Base-by-base conservation (phyloP, 2,113 vertebrate genomes). In the Chionodraco myersi region DNA sequence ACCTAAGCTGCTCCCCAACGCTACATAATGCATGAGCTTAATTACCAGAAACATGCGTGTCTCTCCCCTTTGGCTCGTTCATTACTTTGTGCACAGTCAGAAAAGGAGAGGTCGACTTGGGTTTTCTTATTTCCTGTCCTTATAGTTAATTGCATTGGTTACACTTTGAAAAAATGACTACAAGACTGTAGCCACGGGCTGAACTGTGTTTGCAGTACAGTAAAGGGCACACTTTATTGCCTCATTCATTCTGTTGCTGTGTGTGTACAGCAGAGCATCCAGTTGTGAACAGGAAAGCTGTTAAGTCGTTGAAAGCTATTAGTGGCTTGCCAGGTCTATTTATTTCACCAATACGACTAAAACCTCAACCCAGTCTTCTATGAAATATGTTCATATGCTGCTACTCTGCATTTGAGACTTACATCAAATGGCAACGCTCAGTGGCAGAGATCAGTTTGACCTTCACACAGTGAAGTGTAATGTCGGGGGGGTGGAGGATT, bases 1-100 rank as follows among this genome's bases (percentile, higher is more conserved):
- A 54, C 72, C 48, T 63, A 54, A 58, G 62, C 45, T 70, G 67
- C 49, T 59, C 5, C 23, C 51, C n/a, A 69, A 52, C 26, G 60
- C 69, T 71, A 63, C 72, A 88, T 80, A 77, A 85, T 86, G 60
- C 69, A 77, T 75, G 68, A 49, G 13, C 45, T 45, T 81, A 54
- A 86, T 89, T 89, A 84, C 36, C 80, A 80, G 86, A 84, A 84
- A 82, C 65, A 82, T 73, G 60, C 59, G 45, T 79, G 26, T 86
- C 64, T 82, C 67, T 68, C 77, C 65, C 82, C 82, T 83, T 77
- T 86, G 73, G 75, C 83, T 78, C 15, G 9, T 73, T 72, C 65
- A 67, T 84, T 84, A 71, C 48, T 66, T 72, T 61, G 13, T 83
- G 73, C 71, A 79, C 57, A 11, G 51, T 77, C 79, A 77, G 72